Conservation (phyloP, 2,888 invertebrate genomes). For the Athalia cordata region DNA sequence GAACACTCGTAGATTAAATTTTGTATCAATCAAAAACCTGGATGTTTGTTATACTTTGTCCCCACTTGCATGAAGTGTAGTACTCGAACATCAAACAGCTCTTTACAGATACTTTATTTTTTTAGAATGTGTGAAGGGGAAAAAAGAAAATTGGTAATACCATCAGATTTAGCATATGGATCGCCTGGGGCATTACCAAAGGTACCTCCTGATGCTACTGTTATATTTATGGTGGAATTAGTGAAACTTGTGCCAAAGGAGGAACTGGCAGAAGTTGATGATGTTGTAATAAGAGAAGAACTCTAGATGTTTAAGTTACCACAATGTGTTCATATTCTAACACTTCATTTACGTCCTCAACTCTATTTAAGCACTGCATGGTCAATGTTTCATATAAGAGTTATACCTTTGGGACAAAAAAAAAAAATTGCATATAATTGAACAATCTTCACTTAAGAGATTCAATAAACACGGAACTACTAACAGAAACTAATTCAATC, state of each 20-base stretch:
- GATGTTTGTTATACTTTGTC: no score
- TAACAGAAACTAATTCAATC: not conserved
- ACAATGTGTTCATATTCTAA: not conserved
- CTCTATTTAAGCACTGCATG: no score
- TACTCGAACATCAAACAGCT: no score
- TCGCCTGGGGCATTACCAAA: slow-evolving; percentile 87
- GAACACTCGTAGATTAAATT: not conserved
- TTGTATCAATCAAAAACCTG: not conserved
- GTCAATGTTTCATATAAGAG: no score
- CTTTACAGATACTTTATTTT: not conserved
- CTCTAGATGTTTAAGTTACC: slow-evolving; percentile 6
- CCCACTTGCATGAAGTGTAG: no score
- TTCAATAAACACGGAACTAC: not conserved
- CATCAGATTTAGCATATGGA: slow-evolving; percentile 91
- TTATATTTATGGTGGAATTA: slow-evolving; percentile 88
- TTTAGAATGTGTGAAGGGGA: slow-evolving; percentile 91
- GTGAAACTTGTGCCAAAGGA: slow-evolving; percentile 83
- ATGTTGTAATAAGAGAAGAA: slow-evolving; percentile 37
- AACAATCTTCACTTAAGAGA: no score
- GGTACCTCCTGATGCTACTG: slow-evolving; percentile 87
- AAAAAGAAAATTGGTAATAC: slow-evolving; percentile 89
- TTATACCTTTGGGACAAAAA: no score
- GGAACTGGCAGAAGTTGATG: slow-evolving; percentile 70
- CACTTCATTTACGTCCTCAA: not conserved
- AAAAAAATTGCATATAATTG: no score